Base-by-base conservation (phyloP, 2,113 vertebrate species). In the Mesocricetus auratus region DNA sequence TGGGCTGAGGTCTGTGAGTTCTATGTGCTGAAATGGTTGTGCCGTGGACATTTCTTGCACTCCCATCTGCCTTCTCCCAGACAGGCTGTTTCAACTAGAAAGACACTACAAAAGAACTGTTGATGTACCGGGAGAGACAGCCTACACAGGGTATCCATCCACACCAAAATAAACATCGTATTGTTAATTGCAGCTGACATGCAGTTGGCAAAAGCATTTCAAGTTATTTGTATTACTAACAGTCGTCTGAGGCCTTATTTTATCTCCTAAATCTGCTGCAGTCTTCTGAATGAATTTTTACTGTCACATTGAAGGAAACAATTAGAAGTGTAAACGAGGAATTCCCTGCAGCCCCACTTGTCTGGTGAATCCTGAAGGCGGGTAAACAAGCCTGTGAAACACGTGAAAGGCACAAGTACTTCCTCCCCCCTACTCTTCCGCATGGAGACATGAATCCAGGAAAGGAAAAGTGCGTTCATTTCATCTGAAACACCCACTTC, bases 61-160 rank as follows among this genome's bases (percentile, higher is more conserved):
- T 93, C 97, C 98, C 96, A 90, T 98, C 97, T 98, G 97, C 33
- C 1, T 90, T 56, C 92, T 26, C 87, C 91, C 95, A 86, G n/a
- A 97, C 93, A 92, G 56, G 74, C 93, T 15, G 22, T 95, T 97
- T 86, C 86, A 69, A 86, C 96, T 91, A 94, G 33, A 56, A n/a
- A 8, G 7, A 86, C 95, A 96, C 96, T 92, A 83, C 73, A 73
- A 87, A 93, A 95, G 94, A 97, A 79, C 79, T 36, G 3, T 13
- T 53, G 73, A 79, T 83, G 29, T 58, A 47, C 78, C 47, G 36
- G 26, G 0, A 95, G 0, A 93, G 94, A 68, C 89, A 96, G 94
- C 92, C 94, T 97, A 89, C 94, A 47, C 71, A 94, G 95, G 58
- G 88, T 96, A 95, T 89, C 93, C 66, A 97, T 97, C 97, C 66